Conservation (phyloP, 2,888 invertebrate genomes). For the Escarpia spicata region DNA sequence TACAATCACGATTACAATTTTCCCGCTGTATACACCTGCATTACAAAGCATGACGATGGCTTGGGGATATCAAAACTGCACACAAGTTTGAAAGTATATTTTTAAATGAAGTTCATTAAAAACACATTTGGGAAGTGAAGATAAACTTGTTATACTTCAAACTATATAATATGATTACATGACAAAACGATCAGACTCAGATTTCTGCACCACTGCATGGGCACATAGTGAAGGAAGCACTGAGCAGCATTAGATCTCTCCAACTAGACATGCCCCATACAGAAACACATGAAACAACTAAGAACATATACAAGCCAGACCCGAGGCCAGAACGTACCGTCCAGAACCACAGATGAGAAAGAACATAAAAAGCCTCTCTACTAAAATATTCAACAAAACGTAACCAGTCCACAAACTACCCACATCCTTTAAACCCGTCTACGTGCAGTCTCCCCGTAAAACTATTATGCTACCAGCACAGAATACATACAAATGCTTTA, state of each 20-base stretch:
- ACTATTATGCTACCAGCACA: not conserved
- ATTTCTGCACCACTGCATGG: not conserved
- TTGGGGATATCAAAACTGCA: too few relatives aligned
- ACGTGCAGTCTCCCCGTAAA: not conserved
- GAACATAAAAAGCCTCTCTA: not conserved
- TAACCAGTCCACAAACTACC: not conserved
- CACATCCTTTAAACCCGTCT: not conserved
- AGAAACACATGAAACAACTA: not conserved
- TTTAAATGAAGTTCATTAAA: not conserved
- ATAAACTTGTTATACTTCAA: not conserved
- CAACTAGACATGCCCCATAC: not conserved
- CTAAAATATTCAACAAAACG: not conserved
- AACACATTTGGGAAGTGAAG: not conserved
- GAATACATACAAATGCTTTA: not conserved
- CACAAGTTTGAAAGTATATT: not conserved
- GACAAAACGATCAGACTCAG: not conserved
- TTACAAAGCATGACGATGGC: too few relatives aligned
- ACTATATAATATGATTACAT: not conserved
- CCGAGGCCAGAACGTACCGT: not conserved
- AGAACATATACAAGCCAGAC: not conserved
- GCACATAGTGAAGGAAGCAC: not conserved
- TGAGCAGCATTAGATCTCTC: not conserved
- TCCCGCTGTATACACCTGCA: too few relatives aligned
- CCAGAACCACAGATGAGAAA: not conserved
- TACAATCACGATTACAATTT: too few relatives aligned